phyloP scores from a whole-genome alignment of 1,140 invertebrate species.

The Fragariocoptes setiger region DNA sequence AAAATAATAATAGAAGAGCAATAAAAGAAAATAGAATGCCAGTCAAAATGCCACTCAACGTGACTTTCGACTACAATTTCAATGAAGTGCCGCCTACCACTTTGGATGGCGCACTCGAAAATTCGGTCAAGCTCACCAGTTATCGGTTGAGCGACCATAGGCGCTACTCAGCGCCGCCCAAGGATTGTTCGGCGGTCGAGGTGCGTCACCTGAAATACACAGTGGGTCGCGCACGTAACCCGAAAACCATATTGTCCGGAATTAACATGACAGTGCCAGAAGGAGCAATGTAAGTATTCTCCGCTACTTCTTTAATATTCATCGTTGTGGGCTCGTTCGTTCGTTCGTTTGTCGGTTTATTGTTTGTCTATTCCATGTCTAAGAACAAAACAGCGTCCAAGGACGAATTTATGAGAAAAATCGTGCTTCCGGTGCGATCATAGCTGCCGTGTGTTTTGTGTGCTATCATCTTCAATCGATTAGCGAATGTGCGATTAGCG shows the following conservation, averaged over 20 bases:
- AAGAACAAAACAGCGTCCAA: too few species aligned
- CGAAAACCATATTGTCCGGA: slow-evolving; percentile 6
- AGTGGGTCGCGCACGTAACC: slow-evolving; percentile 10
- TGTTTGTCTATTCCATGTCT: too few species aligned
- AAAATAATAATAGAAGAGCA: not conserved
- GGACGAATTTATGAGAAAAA: too few species aligned
- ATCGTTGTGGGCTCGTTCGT: too few species aligned
- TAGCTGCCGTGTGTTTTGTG: too few species aligned
- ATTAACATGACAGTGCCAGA: slow-evolving; percentile 12
- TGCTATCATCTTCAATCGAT: too few species aligned
- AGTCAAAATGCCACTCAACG: not conserved
- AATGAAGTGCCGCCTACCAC: not conserved
- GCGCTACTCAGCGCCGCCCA: not conserved
- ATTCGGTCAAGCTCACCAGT: not conserved
- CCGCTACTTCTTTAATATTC: too few species aligned
- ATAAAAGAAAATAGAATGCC: not conserved
- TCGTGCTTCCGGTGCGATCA: too few species aligned
- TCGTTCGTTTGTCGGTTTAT: too few species aligned
- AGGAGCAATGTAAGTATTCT: slow-evolving; percentile 11
- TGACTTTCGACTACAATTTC: not conserved
- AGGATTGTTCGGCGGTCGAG: slow-evolving; percentile 9
- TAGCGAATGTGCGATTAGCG: too few species aligned
- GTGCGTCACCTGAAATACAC: slow-evolving; percentile 8
- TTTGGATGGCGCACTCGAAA: not conserved
- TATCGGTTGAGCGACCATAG: not conserved